Conservation (phyloP, 2,888 invertebrate genomes). For the Metopia argyrocephala region DNA sequence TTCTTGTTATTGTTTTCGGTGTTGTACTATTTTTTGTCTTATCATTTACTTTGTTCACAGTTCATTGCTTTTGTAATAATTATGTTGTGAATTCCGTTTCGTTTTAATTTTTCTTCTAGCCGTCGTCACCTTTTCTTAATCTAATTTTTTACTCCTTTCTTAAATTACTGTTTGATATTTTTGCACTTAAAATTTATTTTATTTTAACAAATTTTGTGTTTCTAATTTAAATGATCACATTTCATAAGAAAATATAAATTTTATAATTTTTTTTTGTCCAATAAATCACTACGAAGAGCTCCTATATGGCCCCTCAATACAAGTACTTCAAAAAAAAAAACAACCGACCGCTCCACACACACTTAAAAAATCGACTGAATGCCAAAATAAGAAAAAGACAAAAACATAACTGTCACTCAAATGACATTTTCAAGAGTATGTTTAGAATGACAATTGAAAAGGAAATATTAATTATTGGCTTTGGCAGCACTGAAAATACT, state of each 20-base stretch:
- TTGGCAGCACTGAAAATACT: constrained; percentile 39
- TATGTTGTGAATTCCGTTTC: neutral
- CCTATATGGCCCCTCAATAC: neutral
- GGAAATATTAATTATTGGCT: neutral
- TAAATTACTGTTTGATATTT: neutral
- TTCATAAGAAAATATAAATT: constrained; percentile 16
- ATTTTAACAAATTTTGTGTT: constrained; percentile 1
- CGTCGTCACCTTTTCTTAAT: constrained; percentile 8
- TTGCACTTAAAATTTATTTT: constrained; percentile 37
- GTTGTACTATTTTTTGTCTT: constrained; percentile 35
- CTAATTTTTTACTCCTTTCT: neutral
- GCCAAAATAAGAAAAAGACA: neutral
- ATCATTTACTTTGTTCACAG: constrained; percentile 52
- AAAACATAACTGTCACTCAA: constrained; percentile 17
- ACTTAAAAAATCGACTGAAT: constrained; percentile 17
- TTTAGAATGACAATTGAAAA: neutral
- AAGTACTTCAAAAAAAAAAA: neutral
- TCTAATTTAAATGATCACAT: constrained; percentile 33
- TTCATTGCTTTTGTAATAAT: constrained; percentile 37
- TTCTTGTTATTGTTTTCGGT: constrained; percentile 27
- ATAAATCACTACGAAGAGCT: neutral
- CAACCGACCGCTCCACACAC: neutral
- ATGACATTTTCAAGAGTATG: too few relatives aligned
- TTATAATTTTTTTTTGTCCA: constrained; percentile 12
- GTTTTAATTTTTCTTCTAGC: constrained; percentile 10